Conservation (phyloP, 1,140 invertebrate genomes). For the Triops cancriformis region DNA sequence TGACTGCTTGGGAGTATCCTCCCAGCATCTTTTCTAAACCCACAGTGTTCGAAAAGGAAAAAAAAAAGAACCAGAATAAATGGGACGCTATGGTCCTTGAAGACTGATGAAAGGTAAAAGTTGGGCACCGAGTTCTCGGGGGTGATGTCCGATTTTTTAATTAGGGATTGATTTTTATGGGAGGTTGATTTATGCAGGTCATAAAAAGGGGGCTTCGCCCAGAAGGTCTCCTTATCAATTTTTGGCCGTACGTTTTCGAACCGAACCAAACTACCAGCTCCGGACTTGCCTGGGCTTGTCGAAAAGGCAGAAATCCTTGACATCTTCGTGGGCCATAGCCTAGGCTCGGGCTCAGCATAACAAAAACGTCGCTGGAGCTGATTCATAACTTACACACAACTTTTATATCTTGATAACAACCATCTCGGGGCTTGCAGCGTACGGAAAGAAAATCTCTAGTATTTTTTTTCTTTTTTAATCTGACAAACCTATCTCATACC, state of each 20-base stretch:
- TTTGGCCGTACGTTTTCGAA: not conserved
- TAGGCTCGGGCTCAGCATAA: not conserved
- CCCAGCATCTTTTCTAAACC: not conserved
- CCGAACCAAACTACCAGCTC: not conserved
- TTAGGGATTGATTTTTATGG: slow-evolving; percentile 11
- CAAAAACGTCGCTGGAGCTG: not conserved
- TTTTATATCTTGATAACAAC: not conserved
- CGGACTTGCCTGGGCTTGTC: not conserved
- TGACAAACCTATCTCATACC: not conserved
- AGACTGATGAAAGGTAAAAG: not conserved
- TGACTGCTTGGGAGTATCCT: not conserved
- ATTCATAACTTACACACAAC: not conserved
- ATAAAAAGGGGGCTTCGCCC: not conserved
- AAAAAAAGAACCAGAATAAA: not conserved
- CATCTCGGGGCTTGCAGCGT: not conserved
- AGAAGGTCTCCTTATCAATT: not conserved
- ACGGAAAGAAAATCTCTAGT: not conserved
- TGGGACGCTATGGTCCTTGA: not conserved
- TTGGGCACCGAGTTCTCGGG: not conserved
- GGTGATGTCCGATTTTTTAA: not conserved
- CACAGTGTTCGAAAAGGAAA: not conserved
- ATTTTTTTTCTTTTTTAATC: not conserved
- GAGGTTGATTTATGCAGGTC: not conserved
- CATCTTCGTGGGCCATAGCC: not conserved
- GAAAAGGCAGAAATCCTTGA: not conserved